Conservation (phyloP, 2,797 vertebrate species). For the Lophura swinhoii region DNA sequence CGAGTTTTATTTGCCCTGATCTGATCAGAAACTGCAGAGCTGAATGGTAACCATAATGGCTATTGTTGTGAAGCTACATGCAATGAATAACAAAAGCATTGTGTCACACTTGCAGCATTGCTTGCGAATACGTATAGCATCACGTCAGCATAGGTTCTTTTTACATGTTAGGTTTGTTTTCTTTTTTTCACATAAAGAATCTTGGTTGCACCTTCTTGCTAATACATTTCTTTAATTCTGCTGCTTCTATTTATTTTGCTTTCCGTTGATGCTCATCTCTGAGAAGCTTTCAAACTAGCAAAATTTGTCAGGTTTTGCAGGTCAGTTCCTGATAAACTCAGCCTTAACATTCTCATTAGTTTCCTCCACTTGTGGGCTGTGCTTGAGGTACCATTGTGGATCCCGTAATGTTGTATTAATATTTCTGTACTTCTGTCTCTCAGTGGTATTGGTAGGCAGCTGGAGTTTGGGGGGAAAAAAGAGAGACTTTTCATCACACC, state of each 20-base stretch:
- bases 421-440: not conserved
- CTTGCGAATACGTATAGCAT: not conserved
- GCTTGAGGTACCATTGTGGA: not conserved
- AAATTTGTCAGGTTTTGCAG: not conserved
- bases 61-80: not conserved
- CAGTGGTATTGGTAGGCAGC: not conserved
- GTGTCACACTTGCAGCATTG: not conserved
- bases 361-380: not conserved
- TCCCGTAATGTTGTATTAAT: not conserved
- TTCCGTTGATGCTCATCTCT: not conserved
- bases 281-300: not conserved
- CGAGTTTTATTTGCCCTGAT: constrained; percentile 6
- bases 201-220: not conserved
- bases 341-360: not conserved
- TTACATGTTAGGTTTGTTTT: not conserved
- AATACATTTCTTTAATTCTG: not conserved
- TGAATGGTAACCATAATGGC: not conserved
- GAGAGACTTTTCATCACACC: not conserved
- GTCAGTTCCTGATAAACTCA: not conserved
- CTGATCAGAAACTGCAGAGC: not conserved
- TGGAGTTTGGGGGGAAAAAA: not conserved
- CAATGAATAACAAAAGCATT: not conserved
- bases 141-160: not conserved
- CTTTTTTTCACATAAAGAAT: not conserved
- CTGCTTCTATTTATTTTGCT: not conserved